Evolutionary conservation across 2,888 invertebrate species (phyloP), one percentile per base, ranked within the genome.

Genomic region (Ochropleura plecta): DNA sequence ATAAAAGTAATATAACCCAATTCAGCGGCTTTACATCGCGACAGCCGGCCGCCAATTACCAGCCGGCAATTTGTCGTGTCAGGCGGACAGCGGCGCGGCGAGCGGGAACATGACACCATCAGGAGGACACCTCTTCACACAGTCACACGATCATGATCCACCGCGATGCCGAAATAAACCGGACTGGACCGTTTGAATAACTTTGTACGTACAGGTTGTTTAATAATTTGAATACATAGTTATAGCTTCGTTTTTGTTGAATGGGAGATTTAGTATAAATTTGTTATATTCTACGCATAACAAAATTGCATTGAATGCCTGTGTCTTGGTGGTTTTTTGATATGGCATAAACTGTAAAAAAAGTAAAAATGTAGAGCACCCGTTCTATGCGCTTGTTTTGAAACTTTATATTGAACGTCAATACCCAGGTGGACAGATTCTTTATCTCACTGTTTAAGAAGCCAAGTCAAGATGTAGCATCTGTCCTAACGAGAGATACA

Each of bases 51-150:
- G 90, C 91, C 91, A 92, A 92, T 92, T 92, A 92, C 90, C 84
- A 82, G 86, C 73, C 76, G 87, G 90, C 92, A 92, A 92, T 93
- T 94, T 93, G 92, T 91, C 87, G 90, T 88, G 89, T 90, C 91
- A 91, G 88, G 89, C 83, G 80, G 86, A 85, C 81, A 76, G 89
- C 88, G 88, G 77, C 83, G 78, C 82, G 84, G 70, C 80, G 60
- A 73, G 81, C 73, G 80, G 79, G 72, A 87, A 90, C 91, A 89
- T 89, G 90, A 91, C 90, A 87, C 88, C 84, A 78, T 79, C 87
- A 81, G 67, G 75, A 74, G 76, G 66, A 74, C 78, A 81, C 64
- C 73, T 73, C 79, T 83, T 75, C 72, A 75, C 73, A 80, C 70
- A 44, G 82, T 72, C 70, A 81, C 78, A 67, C 66, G 79, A 70